phyloP scores from a whole-genome alignment of 2,113 vertebrate species.

The Saguinus midas region DNA sequence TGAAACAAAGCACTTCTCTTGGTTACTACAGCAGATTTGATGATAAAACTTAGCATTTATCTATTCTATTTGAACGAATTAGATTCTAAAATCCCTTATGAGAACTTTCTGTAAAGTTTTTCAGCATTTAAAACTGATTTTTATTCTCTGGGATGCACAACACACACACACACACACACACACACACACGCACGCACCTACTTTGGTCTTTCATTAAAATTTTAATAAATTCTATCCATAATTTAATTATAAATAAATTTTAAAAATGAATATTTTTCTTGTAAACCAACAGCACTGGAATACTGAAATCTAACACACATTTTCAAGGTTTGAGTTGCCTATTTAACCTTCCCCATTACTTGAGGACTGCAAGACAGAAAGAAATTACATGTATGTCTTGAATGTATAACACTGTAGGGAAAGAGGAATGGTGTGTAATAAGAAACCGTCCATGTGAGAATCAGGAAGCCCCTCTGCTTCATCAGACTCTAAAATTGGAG shows the following conservation, averaged over 20 bases:
- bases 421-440: not conserved
- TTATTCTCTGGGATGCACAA: not conserved
- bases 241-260: not conserved
- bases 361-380: not conserved
- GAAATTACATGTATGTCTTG: not conserved
- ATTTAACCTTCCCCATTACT: not conserved
- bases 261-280: not conserved
- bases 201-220: not conserved
- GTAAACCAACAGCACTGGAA: not conserved
- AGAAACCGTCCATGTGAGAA: not conserved
- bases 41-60: not conserved
- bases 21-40: not conserved
- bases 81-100: not conserved
- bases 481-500: too few relatives aligned
- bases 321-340: not conserved
- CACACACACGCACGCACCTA: not conserved
- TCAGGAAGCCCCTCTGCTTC: not conserved
- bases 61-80: not conserved
- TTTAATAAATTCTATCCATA: not conserved
- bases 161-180: not conserved
- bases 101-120: not conserved
- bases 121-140: conserved; percentile 3
- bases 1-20: not conserved
- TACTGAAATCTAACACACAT: not conserved
- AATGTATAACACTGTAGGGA: not conserved